Evolutionary conservation across 2,888 invertebrate species (phyloP).

Genomic region (Hemistola chrysoprasaria): DNA sequence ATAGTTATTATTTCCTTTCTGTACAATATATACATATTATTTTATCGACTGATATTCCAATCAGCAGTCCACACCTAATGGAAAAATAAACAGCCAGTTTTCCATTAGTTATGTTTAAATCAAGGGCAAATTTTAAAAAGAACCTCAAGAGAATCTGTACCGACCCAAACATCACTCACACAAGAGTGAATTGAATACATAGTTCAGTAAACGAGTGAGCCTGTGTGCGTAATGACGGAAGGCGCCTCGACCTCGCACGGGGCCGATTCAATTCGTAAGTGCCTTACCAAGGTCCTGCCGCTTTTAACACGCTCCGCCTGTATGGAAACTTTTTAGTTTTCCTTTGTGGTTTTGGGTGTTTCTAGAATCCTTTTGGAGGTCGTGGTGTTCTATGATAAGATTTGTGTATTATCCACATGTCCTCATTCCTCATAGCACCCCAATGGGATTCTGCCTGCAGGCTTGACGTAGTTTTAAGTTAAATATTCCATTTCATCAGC

Average conservation of each 20-base stretch:
- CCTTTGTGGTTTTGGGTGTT: constrained; percentile 31
- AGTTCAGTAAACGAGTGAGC: constrained; percentile 25
- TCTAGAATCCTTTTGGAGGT: constrained; percentile 20
- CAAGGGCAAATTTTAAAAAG: constrained; percentile 21
- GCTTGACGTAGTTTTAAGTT: constrained; percentile 1
- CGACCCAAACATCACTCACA: constrained; percentile 23
- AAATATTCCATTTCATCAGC: background rate
- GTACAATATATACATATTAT: too few relatives aligned
- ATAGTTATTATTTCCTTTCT: too few relatives aligned
- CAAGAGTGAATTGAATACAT: constrained; percentile 2
- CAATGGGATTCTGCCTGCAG: background rate
- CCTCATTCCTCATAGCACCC: background rate
- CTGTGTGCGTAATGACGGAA: constrained; percentile 40
- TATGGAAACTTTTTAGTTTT: constrained; percentile 52
- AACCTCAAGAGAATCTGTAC: constrained; percentile 15
- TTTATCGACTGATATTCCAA: constrained; percentile 9
- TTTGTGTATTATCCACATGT: constrained; percentile 8
- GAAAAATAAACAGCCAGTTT: constrained; percentile 19
- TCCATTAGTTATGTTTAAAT: constrained; percentile 10
- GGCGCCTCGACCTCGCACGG: constrained; percentile 52
- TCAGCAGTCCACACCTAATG: constrained; percentile 5
- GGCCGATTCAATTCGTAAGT: constrained; percentile 64
- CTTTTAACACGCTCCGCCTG: constrained; percentile 39
- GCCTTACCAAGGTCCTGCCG: constrained; percentile 56
- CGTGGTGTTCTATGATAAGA: constrained; percentile 3